phyloP scores from a whole-genome alignment of 2,888 invertebrate species.

The Sinhomidia bicolor region DNA sequence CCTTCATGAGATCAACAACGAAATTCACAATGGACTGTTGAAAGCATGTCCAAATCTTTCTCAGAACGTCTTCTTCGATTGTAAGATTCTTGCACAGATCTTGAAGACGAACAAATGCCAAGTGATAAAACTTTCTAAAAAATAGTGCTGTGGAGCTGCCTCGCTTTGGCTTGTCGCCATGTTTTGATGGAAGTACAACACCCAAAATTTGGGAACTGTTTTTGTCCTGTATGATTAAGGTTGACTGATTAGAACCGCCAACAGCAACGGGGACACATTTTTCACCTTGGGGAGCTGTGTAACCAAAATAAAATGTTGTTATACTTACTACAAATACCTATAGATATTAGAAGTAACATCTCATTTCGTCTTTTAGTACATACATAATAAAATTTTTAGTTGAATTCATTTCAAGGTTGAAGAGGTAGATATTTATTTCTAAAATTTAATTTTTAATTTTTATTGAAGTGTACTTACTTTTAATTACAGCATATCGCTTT shows the following conservation, averaged over 20 bases:
- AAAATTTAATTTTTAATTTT: too few species aligned
- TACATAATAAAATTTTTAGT: background rate
- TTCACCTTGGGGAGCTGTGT: slow-evolving; percentile 80
- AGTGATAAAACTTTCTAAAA: slow-evolving; percentile 91
- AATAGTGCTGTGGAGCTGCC: slow-evolving; percentile 80
- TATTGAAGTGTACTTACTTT: slow-evolving; percentile 79
- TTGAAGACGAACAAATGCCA: slow-evolving; percentile 95
- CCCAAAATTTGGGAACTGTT: slow-evolving; percentile 80
- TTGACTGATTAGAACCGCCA: slow-evolving; percentile 80
- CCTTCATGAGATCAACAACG: slow-evolving; percentile 92
- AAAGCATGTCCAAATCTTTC: slow-evolving; percentile 98
- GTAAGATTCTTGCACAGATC: slow-evolving; percentile 92
- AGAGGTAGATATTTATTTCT: too few species aligned
- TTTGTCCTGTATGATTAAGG: slow-evolving; percentile 80
- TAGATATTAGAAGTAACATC: too few species aligned
- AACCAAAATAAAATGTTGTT: background rate
- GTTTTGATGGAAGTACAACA: slow-evolving; percentile 80
- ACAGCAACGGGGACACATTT: slow-evolving; percentile 80
- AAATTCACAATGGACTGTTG: slow-evolving; percentile 92
- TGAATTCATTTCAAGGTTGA: too few species aligned
- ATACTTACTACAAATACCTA: background rate
- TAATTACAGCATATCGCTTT: slow-evolving; percentile 80
- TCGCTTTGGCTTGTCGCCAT: slow-evolving; percentile 79
- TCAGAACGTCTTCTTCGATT: slow-evolving; percentile 88
- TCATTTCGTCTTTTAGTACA: too few species aligned